phyloP scores from a whole-genome alignment of 2,113 vertebrate species.

The Phalacrocorax carbo region DNA sequence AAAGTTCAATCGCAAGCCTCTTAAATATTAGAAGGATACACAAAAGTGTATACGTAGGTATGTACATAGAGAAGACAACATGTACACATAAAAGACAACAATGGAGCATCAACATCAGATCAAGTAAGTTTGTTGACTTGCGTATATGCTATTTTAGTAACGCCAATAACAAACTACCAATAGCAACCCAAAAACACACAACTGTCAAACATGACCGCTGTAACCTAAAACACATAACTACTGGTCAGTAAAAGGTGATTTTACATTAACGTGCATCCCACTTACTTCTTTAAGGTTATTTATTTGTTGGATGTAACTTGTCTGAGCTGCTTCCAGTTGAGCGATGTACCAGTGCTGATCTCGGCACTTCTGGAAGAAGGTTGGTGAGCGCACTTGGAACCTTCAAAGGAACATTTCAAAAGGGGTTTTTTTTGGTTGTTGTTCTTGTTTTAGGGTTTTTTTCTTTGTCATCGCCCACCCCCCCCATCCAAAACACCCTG shows the following conservation, averaged over 20 bases:
- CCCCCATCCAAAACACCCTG: neutral
- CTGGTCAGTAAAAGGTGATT: neutral
- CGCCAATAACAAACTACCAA: neutral
- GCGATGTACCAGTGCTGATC: conserved; percentile 99
- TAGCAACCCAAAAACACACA: neutral
- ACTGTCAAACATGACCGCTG: neutral
- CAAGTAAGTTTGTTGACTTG: neutral
- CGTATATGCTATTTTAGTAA: neutral
- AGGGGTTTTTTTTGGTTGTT: neutral
- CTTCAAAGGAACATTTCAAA: conserved; percentile 64
- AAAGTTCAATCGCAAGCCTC: conserved; percentile 94
- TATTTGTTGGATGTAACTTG: conserved; percentile 94
- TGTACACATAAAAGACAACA: neutral
- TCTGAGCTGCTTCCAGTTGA: conserved; percentile 93
- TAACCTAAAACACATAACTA: neutral
- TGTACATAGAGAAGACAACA: neutral
- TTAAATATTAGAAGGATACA: conserved; percentile 53
- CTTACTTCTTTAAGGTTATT: conserved; percentile 97
- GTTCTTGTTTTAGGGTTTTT: no score
- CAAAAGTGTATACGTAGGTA: neutral
- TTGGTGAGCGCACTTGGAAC: conserved; percentile 96
- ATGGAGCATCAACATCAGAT: neutral
- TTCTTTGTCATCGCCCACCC: no score
- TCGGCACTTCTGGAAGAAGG: conserved; percentile 97
- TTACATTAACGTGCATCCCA: neutral